Conservation (phyloP, 2,797 vertebrate species). For the Sparus aurata region DNA sequence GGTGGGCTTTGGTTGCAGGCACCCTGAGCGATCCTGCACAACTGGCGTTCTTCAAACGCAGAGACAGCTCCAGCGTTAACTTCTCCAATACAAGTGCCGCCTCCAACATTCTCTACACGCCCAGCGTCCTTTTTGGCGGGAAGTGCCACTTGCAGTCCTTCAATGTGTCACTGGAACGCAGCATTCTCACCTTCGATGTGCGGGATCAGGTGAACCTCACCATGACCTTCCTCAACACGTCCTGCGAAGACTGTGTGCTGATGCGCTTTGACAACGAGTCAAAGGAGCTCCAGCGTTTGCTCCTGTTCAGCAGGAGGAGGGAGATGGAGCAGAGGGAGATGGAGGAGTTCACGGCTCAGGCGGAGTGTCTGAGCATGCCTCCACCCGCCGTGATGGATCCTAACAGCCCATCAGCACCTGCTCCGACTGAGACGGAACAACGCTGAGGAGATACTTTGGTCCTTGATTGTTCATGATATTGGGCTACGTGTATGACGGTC, state of each 20-base stretch:
- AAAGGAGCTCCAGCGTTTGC: background rate
- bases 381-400: slow-evolving; percentile 52
- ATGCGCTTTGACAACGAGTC: slow-evolving; percentile 30
- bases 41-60: slow-evolving; percentile 11
- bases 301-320: slow-evolving; percentile 65
- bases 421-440: background rate
- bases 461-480: too few species aligned
- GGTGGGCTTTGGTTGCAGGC: slow-evolving; percentile 56
- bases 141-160: background rate
- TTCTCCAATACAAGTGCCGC: slow-evolving; percentile 17
- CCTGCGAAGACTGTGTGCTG: slow-evolving; percentile 59
- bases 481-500: too few species aligned
- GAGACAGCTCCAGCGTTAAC: slow-evolving; percentile 41
- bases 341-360: slow-evolving; percentile 59
- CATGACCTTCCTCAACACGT: slow-evolving; percentile 34
- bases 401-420: background rate
- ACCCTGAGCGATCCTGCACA: slow-evolving; percentile 31
- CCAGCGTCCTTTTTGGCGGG: background rate
- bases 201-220: slow-evolving; percentile 33
- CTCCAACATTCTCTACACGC: slow-evolving; percentile 28
- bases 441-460: background rate
- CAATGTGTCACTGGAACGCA: slow-evolving; percentile 45
- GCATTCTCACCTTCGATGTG: slow-evolving; percentile 18
- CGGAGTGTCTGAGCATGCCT: slow-evolving; percentile 48
- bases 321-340: slow-evolving; percentile 33